These are phyloP conservation scores for Tamandua tetradactyla DNA, from an alignment of 2,797 vertebrate genomes.

Conservation along the genomic window DNA sequence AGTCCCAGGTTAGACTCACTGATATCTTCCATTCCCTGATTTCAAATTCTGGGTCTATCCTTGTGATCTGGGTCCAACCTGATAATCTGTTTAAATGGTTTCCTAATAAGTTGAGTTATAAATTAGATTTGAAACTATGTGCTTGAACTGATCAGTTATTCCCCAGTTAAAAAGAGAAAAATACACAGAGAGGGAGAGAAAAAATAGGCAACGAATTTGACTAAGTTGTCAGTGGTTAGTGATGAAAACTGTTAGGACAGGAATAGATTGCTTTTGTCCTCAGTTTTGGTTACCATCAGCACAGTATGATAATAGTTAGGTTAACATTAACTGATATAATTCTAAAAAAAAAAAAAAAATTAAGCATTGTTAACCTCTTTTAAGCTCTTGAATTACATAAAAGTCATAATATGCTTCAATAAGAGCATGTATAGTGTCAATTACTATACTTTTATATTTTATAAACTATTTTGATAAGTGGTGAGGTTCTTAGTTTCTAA, in stretches of 20 bases:
- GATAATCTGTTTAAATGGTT: background rate
- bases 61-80: no score
- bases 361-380: background rate
- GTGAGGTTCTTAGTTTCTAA: background rate
- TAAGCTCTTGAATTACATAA: background rate
- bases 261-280: background rate
- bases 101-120: background rate
- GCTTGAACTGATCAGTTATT: background rate
- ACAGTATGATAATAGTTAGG: background rate
- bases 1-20: background rate
- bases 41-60: background rate
- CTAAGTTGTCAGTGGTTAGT: background rate
- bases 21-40: background rate
- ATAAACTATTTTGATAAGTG: background rate
- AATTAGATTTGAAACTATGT: conserved; percentile 14
- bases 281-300: background rate
- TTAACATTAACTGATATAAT: background rate
- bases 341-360: conserved; percentile 2
- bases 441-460: conserved; percentile 2
- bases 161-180: background rate
- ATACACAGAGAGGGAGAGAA: background rate
- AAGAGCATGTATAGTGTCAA: background rate
- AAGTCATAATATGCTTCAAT: background rate
- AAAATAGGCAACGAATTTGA: background rate
- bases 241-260: background rate